phyloP scores from a whole-genome alignment of 1,140 invertebrate genomes.

The Triops cancriformis region DNA sequence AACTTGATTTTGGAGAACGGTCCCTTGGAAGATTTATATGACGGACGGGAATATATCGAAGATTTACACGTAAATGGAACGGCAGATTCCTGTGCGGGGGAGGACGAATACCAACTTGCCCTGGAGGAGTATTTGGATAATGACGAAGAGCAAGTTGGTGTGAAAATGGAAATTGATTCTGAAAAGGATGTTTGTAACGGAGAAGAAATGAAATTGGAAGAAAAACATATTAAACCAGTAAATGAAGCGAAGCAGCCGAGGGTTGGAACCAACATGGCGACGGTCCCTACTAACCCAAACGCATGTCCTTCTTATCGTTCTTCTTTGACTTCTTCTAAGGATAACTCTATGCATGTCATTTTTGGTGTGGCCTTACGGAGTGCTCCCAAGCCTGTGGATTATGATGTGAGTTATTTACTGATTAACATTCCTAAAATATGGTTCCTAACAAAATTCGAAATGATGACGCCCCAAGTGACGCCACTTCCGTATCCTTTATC shows the following conservation, averaged over 20 bases:
- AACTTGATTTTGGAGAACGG: too few relatives aligned
- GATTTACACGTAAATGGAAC: too few relatives aligned
- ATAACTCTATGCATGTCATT: constrained; percentile 7
- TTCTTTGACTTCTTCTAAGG: not conserved
- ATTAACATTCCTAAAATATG: not conserved
- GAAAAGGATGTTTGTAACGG: not conserved
- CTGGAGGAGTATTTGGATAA: not conserved
- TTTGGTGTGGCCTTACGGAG: constrained; percentile 9
- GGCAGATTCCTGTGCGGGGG: not conserved
- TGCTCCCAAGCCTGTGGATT: constrained; percentile 1
- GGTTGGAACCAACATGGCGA: not conserved
- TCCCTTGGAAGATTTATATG: too few relatives aligned
- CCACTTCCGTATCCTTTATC: too few relatives aligned
- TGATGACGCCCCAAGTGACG: too few relatives aligned
- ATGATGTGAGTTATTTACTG: not conserved
- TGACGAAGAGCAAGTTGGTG: not conserved
- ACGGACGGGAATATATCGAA: too few relatives aligned
- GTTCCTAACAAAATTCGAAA: not conserved
- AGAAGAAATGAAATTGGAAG: not conserved
- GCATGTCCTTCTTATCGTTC: not conserved
- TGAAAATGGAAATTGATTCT: not conserved
- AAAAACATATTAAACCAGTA: not conserved
- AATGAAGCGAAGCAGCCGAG: not conserved
- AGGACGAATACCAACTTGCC: not conserved
- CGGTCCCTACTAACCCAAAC: not conserved